Evolutionary conservation across 2,888 invertebrate genomes (phyloP).

Genomic region (Mantis religiosa): DNA sequence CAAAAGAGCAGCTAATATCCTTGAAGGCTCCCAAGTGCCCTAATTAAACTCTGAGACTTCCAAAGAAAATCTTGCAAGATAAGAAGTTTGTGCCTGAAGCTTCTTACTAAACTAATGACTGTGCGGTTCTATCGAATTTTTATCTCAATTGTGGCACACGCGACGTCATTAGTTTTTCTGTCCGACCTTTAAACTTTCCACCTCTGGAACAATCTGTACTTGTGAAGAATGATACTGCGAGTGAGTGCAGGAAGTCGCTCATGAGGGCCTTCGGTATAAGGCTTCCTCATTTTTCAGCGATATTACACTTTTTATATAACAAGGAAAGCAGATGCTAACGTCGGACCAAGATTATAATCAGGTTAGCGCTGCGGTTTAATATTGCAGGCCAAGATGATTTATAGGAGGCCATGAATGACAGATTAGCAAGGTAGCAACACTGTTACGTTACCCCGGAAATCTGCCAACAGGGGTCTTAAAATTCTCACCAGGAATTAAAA

Average conservation of each 20-base stretch:
- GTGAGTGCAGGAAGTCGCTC: background rate
- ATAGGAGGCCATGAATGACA: background rate
- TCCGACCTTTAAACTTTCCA: background rate
- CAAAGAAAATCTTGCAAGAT: background rate
- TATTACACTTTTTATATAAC: background rate
- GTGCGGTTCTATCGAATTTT: background rate
- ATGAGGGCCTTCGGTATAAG: background rate
- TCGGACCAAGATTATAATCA: background rate
- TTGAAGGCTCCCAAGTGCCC: background rate
- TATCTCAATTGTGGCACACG: background rate
- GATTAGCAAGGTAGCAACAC: background rate
- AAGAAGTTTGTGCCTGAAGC: background rate
- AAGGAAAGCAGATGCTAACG: background rate
- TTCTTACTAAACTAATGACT: background rate
- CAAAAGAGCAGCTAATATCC: no score
- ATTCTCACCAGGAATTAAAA: background rate
- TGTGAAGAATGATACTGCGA: background rate
- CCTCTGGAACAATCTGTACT: background rate
- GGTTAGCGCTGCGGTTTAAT: slow-evolving; percentile 2
- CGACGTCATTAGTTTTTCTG: background rate
- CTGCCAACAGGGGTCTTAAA: background rate
- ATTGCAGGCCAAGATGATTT: slow-evolving; percentile 12
- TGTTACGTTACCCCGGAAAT: background rate
- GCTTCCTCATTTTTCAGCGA: background rate
- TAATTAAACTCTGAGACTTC: background rate